Conservation (phyloP, 2,797 vertebrate species). For the Pseudochromis fuscus region DNA sequence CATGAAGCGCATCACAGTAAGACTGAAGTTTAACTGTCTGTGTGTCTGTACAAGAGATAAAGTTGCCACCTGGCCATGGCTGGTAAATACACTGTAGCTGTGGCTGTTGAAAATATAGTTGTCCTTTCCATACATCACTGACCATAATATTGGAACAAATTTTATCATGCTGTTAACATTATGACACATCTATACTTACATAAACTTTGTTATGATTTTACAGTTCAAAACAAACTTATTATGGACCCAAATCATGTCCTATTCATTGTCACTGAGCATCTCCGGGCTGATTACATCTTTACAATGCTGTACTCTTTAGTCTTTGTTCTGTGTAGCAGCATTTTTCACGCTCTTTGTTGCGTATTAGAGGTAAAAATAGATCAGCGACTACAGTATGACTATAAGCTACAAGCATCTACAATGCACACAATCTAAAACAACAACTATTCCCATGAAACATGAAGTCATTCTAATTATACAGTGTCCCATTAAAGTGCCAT, state of each 20-base stretch:
- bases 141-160: no score
- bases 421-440: constrained; percentile 16
- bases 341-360: not conserved
- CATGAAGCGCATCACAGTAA: constrained; percentile 99
- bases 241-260: not conserved
- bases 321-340: constrained; percentile 7
- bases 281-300: constrained; percentile 12
- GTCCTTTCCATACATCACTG: not conserved
- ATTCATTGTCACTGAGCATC: constrained; percentile 28
- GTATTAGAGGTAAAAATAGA: constrained; percentile 2
- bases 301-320: not conserved
- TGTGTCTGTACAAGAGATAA: constrained; percentile 18
- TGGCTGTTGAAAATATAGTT: not conserved
- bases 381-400: not conserved
- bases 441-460: constrained; percentile 32
- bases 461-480: constrained; percentile 34
- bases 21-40: constrained; percentile 44
- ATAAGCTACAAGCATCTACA: constrained; percentile 10
- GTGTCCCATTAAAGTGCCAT: constrained; percentile 39
- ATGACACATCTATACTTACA: no score
- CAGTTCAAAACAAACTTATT: constrained; percentile 18
- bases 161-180: no score
- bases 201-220: constrained; percentile 13
- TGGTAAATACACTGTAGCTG: not conserved
- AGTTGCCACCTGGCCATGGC: not conserved